These are phyloP conservation scores for Forbesichthys papilliferus DNA, from an alignment of 2,113 vertebrate genomes.

Conservation along the genomic window DNA sequence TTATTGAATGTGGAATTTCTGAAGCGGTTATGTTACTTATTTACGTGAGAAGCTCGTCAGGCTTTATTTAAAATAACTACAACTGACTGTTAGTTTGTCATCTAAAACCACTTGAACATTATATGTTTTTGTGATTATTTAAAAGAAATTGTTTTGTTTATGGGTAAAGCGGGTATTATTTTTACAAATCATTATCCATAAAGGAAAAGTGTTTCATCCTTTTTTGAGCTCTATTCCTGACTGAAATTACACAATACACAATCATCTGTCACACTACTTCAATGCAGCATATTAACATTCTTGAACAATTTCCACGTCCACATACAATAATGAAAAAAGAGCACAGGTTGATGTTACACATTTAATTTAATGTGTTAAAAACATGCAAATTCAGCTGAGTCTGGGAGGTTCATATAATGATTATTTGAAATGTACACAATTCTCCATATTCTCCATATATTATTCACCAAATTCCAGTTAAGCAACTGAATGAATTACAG, in stretches of 20 bases:
- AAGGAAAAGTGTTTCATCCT: neutral
- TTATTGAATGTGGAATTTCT: neutral
- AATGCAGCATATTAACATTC: neutral
- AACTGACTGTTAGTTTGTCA: neutral
- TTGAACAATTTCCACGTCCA: neutral
- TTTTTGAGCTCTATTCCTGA: conserved; percentile 7
- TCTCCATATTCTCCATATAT: conserved; percentile 4
- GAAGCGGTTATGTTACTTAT: neutral
- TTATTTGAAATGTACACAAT: conserved; percentile 34
- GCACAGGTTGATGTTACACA: conserved; percentile 28
- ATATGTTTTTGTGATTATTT: neutral
- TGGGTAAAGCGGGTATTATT: conserved; percentile 50
- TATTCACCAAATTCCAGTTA: conserved; percentile 9
- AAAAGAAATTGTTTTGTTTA: neutral
- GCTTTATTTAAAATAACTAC: conserved; percentile 6
- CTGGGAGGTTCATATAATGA: conserved; percentile 42
- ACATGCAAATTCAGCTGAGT: conserved; percentile 68
- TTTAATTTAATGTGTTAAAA: conserved; percentile 73
- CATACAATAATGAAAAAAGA: neutral
- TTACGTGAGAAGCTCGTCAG: conserved; percentile 19
- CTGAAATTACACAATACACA: neutral
- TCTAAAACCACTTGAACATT: conserved; percentile 6
- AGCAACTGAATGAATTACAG: conserved; percentile 15
- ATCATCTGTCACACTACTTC: neutral
- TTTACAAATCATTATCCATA: conserved; percentile 52